Conservation (phyloP, 92 coral and sea anemone genomes). For the Porites lobata region DNA sequence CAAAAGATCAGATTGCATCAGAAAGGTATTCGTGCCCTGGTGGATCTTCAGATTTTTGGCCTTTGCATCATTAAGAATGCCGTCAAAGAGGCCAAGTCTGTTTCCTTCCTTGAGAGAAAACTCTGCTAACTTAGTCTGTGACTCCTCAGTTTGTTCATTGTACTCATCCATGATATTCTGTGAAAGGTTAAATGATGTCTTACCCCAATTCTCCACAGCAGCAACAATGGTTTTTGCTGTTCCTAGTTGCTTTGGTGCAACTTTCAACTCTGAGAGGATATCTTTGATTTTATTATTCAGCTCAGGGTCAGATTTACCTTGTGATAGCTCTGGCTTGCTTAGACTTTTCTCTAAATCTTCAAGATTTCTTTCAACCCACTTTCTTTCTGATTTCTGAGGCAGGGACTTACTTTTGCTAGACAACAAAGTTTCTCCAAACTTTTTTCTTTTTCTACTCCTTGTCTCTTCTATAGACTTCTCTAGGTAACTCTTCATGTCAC, state of each 20-base stretch:
- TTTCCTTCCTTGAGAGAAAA: slow-evolving; percentile 41
- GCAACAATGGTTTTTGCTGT: slow-evolving; percentile 79
- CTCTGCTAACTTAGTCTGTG: neutral
- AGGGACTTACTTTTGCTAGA: neutral
- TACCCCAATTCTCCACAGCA: slow-evolving; percentile 85
- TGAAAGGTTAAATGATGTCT: slow-evolving; percentile 44
- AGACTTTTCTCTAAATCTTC: slow-evolving; percentile 22
- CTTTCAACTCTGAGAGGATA: slow-evolving; percentile 71
- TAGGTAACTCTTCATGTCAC: neutral
- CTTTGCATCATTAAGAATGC: slow-evolving; percentile 18
- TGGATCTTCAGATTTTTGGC: slow-evolving; percentile 7
- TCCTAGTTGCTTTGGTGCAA: slow-evolving; percentile 69
- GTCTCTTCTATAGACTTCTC: slow-evolving; percentile 17
- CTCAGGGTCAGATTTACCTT: slow-evolving; percentile 56
- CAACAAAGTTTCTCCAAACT: neutral
- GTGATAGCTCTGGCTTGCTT: slow-evolving; percentile 8
- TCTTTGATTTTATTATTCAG: slow-evolving; percentile 71
- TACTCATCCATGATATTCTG: slow-evolving; percentile 49
- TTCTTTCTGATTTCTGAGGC: neutral
- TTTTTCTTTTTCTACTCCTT: neutral
- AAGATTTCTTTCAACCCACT: slow-evolving; percentile 28
- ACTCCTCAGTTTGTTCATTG: slow-evolving; percentile 20
- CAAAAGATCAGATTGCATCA: slow-evolving; percentile 45
- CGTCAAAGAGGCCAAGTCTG: slow-evolving; percentile 69
- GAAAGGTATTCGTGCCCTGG: slow-evolving; percentile 2